Evolutionary conservation across 2,113 vertebrate genomes (phyloP), one percentile per base, ranked within the genome.

Genomic region (Merops nubicus): DNA sequence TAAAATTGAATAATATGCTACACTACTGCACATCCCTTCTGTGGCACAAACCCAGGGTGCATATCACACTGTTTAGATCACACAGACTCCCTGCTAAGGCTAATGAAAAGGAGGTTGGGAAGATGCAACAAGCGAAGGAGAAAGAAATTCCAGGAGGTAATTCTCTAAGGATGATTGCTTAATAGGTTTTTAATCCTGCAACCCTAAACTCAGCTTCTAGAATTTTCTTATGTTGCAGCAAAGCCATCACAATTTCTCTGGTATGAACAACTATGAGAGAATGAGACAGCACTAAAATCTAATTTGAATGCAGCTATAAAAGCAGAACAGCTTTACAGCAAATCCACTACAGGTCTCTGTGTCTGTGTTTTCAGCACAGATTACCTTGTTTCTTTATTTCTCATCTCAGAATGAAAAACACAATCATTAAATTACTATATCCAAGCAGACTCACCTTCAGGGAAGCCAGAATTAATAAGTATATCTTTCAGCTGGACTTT

Each of bases 401-500:
- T 77, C 38, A 77, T 31, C 53, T 68, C 51, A 43, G 25, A 90
- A 92, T 40, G 6, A 29, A 63, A 85, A 51, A 65, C 11, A 14
- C 38, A 34, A 38, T 33, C 11, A 29, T 43, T 60, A 57, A 69
- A 75, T 56, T 20, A 77, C 16, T 57, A 34, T 23, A 21, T 33
- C 67, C 34, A 29, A 45, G 60, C 8, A 65, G 19, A 77, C 65
- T 94, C 89, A 99, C 99, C 99, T 99, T 99, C 99, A 83, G 99
- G 99, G 91, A 99, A 99, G 47, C 99, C 99, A 54, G 98, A 96
- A 94, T 98, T 99, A 67, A 98, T 97, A 45, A 99, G 97, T 93
- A 99, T 99, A 6, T 99, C 99, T 97, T 99, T 99, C 84, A 99
- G 98, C 95, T 99, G 99, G 63, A 99, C 99, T 97, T 99, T 99